Conservation (phyloP, 2,113 vertebrate species). For the Bos javanicus region DNA sequence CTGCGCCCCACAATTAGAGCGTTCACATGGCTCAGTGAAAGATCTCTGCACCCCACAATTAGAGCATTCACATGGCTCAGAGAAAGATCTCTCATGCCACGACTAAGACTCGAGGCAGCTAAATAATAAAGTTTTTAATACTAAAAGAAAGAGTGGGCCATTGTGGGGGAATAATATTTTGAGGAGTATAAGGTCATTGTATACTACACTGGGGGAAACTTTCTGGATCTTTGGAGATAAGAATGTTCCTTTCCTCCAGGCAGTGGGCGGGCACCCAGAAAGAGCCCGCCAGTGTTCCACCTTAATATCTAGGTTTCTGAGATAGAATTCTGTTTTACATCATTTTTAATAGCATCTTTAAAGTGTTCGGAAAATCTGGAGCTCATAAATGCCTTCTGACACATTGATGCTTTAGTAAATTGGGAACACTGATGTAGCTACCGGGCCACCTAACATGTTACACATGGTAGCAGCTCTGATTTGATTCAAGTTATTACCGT, state of each 20-base stretch:
- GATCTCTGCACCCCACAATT: not conserved
- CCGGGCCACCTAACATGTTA: not conserved
- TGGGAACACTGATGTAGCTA: not conserved
- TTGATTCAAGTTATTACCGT: not conserved
- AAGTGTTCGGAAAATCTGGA: constrained; percentile 1
- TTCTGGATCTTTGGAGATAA: not conserved
- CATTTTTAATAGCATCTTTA: not conserved
- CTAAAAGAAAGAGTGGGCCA: not conserved
- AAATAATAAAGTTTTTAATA: not conserved
- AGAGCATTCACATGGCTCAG: not conserved
- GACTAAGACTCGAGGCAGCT: not conserved
- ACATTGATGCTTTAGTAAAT: not conserved
- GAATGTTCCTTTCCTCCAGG: not conserved
- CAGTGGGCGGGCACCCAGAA: not conserved
- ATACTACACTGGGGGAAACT: not conserved
- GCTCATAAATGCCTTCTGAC: not conserved
- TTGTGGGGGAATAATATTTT: not conserved
- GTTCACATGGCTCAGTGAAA: not conserved
- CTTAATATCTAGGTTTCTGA: not conserved
- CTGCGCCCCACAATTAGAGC: not conserved
- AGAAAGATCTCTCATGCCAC: not conserved
- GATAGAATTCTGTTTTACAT: not conserved
- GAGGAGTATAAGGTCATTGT: not conserved
- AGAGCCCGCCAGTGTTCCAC: not conserved
- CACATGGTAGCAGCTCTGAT: not conserved